These are phyloP conservation scores for Mormyrops boulengeri DNA, from an alignment of 2,797 vertebrate genomes.

Conservation along the genomic window DNA sequence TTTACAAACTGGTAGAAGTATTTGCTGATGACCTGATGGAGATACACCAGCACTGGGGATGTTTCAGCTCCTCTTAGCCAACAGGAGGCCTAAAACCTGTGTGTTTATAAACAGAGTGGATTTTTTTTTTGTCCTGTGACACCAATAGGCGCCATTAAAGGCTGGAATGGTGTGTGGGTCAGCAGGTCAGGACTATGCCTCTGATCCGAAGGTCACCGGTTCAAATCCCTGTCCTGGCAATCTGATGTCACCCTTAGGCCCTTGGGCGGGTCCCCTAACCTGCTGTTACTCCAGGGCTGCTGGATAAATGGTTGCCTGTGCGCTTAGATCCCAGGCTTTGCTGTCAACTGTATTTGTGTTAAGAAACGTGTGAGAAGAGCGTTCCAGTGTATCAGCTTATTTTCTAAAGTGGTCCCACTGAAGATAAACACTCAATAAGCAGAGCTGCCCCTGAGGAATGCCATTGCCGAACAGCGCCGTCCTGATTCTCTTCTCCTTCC, in stretches of 20 bases:
- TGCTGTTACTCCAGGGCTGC: background rate
- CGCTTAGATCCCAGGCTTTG: background rate
- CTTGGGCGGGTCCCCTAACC: background rate
- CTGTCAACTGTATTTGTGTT: background rate
- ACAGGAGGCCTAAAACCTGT: background rate
- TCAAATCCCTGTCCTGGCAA: background rate
- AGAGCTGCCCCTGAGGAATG: background rate
- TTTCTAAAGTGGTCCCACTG: background rate
- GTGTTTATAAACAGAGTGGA: background rate
- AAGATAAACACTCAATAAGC: background rate
- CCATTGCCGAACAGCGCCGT: background rate
- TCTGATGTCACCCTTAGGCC: background rate
- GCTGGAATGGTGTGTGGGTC: background rate
- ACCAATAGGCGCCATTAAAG: background rate
- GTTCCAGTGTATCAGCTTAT: background rate
- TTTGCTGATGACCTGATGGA: slow-evolving; percentile 8
- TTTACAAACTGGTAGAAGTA: background rate
- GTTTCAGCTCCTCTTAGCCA: background rate
- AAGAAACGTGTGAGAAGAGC: background rate
- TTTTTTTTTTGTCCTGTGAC: background rate
- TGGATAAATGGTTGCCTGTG: background rate
- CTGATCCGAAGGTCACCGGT: background rate
- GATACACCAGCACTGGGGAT: background rate
- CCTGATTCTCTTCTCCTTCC: background rate
- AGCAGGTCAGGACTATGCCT: background rate